phyloP scores from a whole-genome alignment of 2,888 invertebrate species.

The Strigamia maritima region DNA sequence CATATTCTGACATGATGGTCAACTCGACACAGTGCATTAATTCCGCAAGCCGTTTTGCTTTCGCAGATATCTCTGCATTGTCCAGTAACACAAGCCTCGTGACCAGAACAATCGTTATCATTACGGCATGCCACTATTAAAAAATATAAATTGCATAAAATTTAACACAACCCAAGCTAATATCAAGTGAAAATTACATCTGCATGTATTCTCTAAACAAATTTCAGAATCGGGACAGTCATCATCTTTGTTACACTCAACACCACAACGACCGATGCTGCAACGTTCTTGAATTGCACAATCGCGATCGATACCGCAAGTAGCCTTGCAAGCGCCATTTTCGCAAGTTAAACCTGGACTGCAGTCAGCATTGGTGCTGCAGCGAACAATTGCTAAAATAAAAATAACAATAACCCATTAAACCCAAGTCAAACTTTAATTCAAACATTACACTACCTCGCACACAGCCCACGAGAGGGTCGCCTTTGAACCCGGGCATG shows the following conservation, averaged over 20 bases:
- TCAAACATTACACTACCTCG: background rate
- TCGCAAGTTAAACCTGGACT: conserved; percentile 45
- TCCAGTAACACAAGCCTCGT: conserved; percentile 70
- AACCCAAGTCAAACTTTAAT: background rate
- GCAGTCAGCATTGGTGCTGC: conserved; percentile 44
- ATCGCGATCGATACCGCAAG: conserved; percentile 64
- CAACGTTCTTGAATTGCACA: conserved; percentile 82
- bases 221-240: conserved; percentile 79
- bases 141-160: background rate
- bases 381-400: conserved; percentile 43
- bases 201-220: conserved; percentile 54
- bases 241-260: conserved; percentile 71
- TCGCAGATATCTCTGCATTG: conserved; percentile 61
- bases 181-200: conserved; percentile 38
- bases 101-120: conserved; percentile 87
- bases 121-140: conserved; percentile 74
- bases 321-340: conserved; percentile 44
- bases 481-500: conserved; percentile 56
- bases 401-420: background rate
- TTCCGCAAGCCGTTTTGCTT: conserved; percentile 68
- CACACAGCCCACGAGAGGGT: conserved; percentile 56
- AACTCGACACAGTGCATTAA: conserved; percentile 72
- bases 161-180: conserved; percentile 36
- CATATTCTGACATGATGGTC: conserved; percentile 71
- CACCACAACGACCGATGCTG: conserved; percentile 64